phyloP scores from a whole-genome alignment of 2,797 vertebrate species.

The Erpetoichthys calabaricus region DNA sequence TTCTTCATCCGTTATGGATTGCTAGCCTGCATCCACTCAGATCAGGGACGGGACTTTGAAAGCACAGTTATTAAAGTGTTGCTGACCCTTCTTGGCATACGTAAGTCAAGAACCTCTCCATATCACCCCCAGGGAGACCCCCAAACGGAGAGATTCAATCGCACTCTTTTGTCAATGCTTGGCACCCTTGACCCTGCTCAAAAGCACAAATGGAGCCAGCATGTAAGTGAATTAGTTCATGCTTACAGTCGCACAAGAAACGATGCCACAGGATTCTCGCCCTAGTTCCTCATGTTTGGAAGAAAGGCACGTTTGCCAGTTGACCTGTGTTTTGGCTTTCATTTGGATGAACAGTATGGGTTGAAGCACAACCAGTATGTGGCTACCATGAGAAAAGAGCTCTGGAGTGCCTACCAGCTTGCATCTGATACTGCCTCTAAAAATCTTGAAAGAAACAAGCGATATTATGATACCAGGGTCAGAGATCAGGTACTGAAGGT shows the following conservation, averaged over 20 bases:
- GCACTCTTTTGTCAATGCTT: neutral
- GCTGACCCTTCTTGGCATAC: neutral
- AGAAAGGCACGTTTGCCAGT: constrained; percentile 1
- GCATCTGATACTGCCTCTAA: neutral
- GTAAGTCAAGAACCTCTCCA: neutral
- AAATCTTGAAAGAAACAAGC: neutral
- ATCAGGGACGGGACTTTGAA: neutral
- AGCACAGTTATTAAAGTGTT: neutral
- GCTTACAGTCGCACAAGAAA: constrained; percentile 2
- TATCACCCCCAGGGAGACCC: constrained; percentile 2
- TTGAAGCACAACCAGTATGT: neutral
- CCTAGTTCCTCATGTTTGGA: neutral
- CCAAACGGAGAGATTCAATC: constrained; percentile 1
- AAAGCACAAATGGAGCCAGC: constrained; percentile 1
- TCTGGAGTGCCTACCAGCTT: neutral
- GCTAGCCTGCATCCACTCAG: neutral
- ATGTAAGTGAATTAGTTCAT: neutral
- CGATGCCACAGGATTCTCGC: neutral
- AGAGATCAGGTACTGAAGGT: neutral
- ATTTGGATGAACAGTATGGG: neutral
- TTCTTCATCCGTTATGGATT: constrained; percentile 2
- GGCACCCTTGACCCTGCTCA: neutral
- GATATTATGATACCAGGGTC: neutral
- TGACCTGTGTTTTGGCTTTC: neutral
- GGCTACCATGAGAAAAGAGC: neutral